These are phyloP conservation scores for Dicrostonyx torquatus DNA, from an alignment of 2,797 vertebrate genomes.

Conservation along the genomic window DNA sequence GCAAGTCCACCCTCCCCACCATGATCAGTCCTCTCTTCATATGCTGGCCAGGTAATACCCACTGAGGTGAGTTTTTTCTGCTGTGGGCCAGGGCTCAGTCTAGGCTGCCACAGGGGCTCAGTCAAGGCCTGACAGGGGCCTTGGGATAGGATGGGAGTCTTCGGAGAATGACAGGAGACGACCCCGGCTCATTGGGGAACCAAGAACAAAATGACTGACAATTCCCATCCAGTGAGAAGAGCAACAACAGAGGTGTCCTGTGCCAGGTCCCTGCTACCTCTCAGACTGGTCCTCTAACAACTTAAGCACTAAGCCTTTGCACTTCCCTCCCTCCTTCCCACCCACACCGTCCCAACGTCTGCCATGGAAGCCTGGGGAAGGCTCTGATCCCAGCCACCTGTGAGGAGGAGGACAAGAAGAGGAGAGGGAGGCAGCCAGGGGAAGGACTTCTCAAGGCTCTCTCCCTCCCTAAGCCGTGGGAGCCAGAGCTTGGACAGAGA, in stretches of 20 bases:
- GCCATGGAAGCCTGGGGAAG: neutral
- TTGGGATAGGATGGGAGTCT: neutral
- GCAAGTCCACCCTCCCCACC: neutral
- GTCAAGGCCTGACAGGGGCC: neutral
- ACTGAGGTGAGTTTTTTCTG: neutral
- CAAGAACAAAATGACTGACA: neutral
- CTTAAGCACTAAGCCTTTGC: neutral
- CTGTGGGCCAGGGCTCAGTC: neutral
- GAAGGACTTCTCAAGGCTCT: slow-evolving; percentile 29
- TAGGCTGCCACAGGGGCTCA: neutral
- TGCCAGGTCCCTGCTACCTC: neutral
- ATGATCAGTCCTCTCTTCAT: neutral
- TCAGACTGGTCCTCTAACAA: neutral
- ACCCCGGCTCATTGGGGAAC: neutral
- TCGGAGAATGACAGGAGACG: slow-evolving; percentile 1
- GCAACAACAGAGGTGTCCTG: neutral
- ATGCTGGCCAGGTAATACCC: neutral
- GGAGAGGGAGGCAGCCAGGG: neutral
- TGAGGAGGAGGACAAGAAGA: neutral
- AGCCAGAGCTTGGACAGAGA: slow-evolving; percentile 81
- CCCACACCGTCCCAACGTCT: neutral
- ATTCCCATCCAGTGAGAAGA: neutral
- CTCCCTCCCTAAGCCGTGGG: slow-evolving; percentile 49
- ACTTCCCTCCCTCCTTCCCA: neutral
- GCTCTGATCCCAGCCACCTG: slow-evolving; percentile 74